Base-by-base conservation (phyloP, 2,113 vertebrate genomes). In the Raja brachyura region DNA sequence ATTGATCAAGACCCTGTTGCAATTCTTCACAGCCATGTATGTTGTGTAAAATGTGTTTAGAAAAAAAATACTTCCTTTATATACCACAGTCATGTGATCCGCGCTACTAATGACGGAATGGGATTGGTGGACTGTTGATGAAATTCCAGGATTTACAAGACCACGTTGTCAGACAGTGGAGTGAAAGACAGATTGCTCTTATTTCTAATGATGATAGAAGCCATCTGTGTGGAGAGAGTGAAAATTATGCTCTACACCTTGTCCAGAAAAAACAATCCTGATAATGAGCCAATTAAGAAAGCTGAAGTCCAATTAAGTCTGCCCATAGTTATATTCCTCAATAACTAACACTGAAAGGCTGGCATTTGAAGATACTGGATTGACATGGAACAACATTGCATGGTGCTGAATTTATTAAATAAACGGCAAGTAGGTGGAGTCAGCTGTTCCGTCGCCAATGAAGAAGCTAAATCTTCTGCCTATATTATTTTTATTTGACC, bases 231-330 rank as follows among this genome's bases (percentile, higher is more conserved):
- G 68, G 68, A 48, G 48, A 28, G 22, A 39, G 90, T 74, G 33
- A 92, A 66, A 73, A 74, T 92, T 92, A 74, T 73, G 70, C 33
- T 14, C 20, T 25, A 3, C 33, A 54, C 68, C 73, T 92, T 92
- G 90, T 92, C 90, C 70, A 11, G 3, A 25, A 73, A 73, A 92
- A 73, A 68, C 68, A 92, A 92, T 73, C 90, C 70, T 92, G 90
- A 74, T 92, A 92, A 92, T 92, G 90, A 92, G 90, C 90, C 90
- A 92, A 92, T 92, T 92, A 92, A 74, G 90, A 73, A 92, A 73
- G 33, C 90, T 73, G 90, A 70, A 11, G 33, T 92, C 73, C 90
- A 73, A 92, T 92, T 74, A 92, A 48, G 22, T 92, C 90, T 92
- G 66, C 90, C 31, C 90, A 70, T 4, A 6, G 68, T 54, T 92